phyloP scores from a whole-genome alignment of 2,888 invertebrate genomes.

The Acronicta psi region DNA sequence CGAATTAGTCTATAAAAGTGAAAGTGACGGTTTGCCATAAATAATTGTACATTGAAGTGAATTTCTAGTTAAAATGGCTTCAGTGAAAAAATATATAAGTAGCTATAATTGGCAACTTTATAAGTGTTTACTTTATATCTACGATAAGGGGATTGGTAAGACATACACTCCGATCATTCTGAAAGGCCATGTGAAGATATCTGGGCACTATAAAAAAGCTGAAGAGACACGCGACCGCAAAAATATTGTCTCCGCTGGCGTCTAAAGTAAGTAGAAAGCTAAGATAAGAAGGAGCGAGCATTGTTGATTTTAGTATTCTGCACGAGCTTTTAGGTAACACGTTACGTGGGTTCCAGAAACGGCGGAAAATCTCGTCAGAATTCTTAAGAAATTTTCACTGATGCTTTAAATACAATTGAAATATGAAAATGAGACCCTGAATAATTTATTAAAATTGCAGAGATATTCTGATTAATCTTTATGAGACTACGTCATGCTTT shows the following conservation, averaged over 20 bases:
- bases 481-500: conserved; percentile 21
- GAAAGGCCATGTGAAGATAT: conserved; percentile 24
- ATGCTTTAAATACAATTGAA: conserved; percentile 34
- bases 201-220: conserved; percentile 42
- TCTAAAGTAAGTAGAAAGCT: conserved; percentile 48
- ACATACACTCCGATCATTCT: conserved; percentile 5
- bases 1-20: neutral
- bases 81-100: too few species aligned
- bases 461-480: conserved; percentile 18
- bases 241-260: conserved; percentile 52
- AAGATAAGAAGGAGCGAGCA: conserved; percentile 51
- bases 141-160: neutral
- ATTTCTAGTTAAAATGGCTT: too few species aligned
- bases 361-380: conserved; percentile 9
- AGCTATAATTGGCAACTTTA: too few species aligned
- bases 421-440: conserved; percentile 25
- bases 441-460: conserved; percentile 32
- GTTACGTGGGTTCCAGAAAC: conserved; percentile 36
- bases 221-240: conserved; percentile 45
- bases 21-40: neutral
- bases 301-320: conserved; percentile 58
- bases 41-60: neutral
- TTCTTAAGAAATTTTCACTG: conserved; percentile 20
- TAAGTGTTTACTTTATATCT: too few species aligned
- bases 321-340: conserved; percentile 41